Percentiles rank a stretch among this genome's conserved stretches.
phyloP scores from a whole-genome alignment of 2,888 invertebrate genomes.

The Encarsia formosa region DNA sequence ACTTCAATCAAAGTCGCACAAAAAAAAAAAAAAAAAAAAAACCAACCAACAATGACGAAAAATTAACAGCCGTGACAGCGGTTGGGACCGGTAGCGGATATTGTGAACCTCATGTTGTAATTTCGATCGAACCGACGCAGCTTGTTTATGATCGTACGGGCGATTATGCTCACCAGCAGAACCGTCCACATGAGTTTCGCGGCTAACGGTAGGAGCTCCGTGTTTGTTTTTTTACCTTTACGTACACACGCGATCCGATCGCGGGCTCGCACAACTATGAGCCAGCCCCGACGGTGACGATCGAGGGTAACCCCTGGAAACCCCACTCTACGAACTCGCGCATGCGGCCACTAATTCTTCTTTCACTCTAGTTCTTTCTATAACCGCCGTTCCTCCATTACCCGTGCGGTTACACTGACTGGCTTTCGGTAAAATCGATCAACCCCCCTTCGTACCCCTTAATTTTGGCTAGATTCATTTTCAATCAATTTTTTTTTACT shows the following conservation, averaged over 20 bases:
- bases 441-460: no score
- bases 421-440: no score
- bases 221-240: not conserved
- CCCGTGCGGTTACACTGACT: no score
- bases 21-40: no score
- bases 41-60: no score
- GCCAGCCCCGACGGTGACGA: not conserved
- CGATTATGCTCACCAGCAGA: slow-evolving; percentile 34
- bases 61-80: slow-evolving; percentile 32
- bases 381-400: no score
- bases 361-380: no score
- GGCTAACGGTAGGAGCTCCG: not conserved
- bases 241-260: not conserved
- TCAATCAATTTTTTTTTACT: no score
- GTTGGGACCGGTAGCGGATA: not conserved
- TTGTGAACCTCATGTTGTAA: slow-evolving; percentile 16
- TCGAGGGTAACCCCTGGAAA: no score
- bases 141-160: slow-evolving; percentile 31
- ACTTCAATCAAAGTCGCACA: no score
- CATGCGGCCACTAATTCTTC: slow-evolving; percentile 3
- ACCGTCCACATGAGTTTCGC: slow-evolving; percentile 37
- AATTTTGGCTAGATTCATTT: no score
- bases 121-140: slow-evolving; percentile 20
- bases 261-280: not conserved
- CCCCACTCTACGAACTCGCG: no score